phyloP scores from a whole-genome alignment of 2,797 vertebrate species.

The Orientallactaga sibirica region DNA sequence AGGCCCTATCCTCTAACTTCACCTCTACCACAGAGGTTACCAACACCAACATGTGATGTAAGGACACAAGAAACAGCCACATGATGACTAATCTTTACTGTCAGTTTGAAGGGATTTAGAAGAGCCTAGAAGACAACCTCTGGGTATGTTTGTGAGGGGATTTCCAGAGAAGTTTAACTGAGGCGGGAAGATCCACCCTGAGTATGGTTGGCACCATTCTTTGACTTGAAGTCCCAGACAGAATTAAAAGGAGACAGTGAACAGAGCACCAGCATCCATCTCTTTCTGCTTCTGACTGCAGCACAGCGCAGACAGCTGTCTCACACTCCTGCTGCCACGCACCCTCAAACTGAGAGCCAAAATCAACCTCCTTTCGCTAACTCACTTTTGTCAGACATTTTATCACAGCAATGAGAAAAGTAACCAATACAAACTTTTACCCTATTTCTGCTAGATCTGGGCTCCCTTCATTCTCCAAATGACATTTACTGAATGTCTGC shows the following conservation, averaged over 20 bases:
- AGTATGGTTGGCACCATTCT: background rate
- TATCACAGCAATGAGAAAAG: background rate
- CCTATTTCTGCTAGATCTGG: background rate
- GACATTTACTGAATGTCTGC: too few species aligned
- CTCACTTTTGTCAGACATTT: background rate
- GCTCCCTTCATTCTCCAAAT: background rate
- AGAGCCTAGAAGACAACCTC: background rate
- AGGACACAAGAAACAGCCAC: background rate
- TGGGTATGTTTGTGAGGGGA: background rate
- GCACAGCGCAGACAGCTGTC: too few species aligned
- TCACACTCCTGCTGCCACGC: too few species aligned
- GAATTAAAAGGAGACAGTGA: background rate
- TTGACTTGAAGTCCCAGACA: too few species aligned
- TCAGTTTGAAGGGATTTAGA: background rate
- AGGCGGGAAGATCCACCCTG: background rate
- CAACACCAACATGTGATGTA: background rate
- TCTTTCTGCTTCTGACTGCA: background rate
- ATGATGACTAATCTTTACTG: background rate
- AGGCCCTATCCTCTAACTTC: background rate
- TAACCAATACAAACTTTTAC: background rate
- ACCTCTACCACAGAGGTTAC: conserved; percentile 2
- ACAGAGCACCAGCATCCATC: too few species aligned
- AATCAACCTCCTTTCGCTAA: background rate
- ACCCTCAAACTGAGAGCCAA: background rate
- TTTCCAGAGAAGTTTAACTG: background rate